phyloP scores from a whole-genome alignment of 1,140 invertebrate genomes.

The Diorhabda carinulata region DNA sequence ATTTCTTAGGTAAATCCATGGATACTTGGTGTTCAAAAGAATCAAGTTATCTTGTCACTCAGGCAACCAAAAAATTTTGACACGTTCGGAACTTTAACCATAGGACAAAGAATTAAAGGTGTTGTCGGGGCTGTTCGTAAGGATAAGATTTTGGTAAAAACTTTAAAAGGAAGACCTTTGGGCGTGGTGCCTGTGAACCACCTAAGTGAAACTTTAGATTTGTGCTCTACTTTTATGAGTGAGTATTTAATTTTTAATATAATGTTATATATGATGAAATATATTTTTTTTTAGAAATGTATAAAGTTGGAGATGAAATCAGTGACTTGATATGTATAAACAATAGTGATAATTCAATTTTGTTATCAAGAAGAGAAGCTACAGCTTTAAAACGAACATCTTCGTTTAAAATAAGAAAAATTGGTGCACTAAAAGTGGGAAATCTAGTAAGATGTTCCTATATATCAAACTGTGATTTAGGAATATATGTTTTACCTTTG shows the following conservation, averaged over 20 bases:
- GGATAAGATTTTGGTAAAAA: slow-evolving; percentile 46
- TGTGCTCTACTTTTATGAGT: slow-evolving; percentile 22
- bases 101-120: slow-evolving; percentile 43
- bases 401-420: slow-evolving; percentile 22
- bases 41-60: slow-evolving; percentile 23
- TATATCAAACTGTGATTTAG: slow-evolving; percentile 15
- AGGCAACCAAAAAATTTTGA: slow-evolving; percentile 6
- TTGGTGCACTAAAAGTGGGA: slow-evolving; percentile 23
- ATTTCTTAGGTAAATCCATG: slow-evolving; percentile 27
- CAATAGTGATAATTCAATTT: slow-evolving; percentile 16
- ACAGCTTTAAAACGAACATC: slow-evolving; percentile 12
- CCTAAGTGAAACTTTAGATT: slow-evolving; percentile 36
- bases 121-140: slow-evolving; percentile 39
- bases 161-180: slow-evolving; percentile 32
- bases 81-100: slow-evolving; percentile 14
- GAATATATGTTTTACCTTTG: slow-evolving; percentile 29
- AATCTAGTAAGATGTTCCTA: slow-evolving; percentile 32
- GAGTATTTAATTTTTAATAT: slow-evolving; percentile 11
- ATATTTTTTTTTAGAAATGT: slow-evolving; percentile 25
- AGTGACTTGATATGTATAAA: slow-evolving; percentile 43
- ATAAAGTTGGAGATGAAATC: slow-evolving; percentile 39
- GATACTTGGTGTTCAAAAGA: slow-evolving; percentile 16
- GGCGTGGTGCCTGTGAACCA: slow-evolving; percentile 45
- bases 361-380: slow-evolving; percentile 31
- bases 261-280: slow-evolving; percentile 2